A percentile compares a stretch with the other conserved stretches of the same genome.
Conservation (phyloP, 2,113 vertebrate genomes). For the Rhegmatorhina hoffmannsi region DNA sequence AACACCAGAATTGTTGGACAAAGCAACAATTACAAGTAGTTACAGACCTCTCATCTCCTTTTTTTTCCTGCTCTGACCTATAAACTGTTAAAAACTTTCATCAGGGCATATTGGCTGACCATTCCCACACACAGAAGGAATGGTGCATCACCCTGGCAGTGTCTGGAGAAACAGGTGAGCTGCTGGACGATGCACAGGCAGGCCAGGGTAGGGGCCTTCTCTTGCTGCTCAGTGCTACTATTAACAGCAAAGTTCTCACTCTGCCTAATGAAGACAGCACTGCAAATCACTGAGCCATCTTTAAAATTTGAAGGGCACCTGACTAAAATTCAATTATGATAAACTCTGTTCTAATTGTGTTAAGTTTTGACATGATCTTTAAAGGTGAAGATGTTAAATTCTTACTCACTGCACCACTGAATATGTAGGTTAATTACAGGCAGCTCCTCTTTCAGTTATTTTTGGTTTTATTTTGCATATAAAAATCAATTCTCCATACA, state of each 20-base stretch:
- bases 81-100: not conserved
- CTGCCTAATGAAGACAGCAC: not conserved
- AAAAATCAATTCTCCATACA: not conserved
- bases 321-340: not conserved
- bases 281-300: not conserved
- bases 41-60: not conserved
- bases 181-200: not conserved
- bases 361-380: not conserved
- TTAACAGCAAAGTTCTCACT: not conserved
- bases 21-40: not conserved
- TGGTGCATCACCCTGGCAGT: not conserved
- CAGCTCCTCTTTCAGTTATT: not conserved
- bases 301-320: not conserved
- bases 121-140: rapidly evolving
- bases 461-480: not conserved
- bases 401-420: rapidly evolving
- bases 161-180: not conserved
- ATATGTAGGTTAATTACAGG: not conserved
- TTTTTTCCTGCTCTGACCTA: not conserved
- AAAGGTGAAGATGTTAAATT: not conserved
- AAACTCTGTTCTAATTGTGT: not conserved
- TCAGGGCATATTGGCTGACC: not conserved
- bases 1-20: rapidly evolving
- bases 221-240: not conserved
- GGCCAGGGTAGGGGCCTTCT: not conserved